Evolutionary conservation across 2,888 invertebrate genomes (phyloP).

Genomic region (Euspilapteryx auroguttella): DNA sequence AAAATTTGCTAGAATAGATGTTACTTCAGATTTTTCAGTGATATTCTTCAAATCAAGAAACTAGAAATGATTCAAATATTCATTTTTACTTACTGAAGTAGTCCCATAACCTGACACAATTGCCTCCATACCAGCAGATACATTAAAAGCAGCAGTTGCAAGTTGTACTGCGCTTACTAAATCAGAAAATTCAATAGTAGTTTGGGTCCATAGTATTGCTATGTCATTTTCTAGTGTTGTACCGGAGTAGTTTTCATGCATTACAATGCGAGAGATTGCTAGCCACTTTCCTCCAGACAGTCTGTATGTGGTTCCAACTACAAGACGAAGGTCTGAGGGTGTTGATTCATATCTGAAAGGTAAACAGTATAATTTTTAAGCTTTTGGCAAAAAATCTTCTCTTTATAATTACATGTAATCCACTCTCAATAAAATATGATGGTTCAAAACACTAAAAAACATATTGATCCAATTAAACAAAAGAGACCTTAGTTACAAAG

Average conservation of each 20-base stretch:
- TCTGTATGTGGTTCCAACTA: slow-evolving; percentile 29
- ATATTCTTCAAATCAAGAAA: too few species aligned
- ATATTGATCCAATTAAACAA: too few species aligned
- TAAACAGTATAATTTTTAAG: too few species aligned
- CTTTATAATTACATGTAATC: too few species aligned
- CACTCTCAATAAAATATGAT: too few species aligned
- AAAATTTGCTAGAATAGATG: too few species aligned
- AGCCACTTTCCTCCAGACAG: slow-evolving; percentile 27
- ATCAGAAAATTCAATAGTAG: slow-evolving; percentile 18
- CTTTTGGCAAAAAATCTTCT: too few species aligned
- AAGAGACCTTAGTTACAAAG: too few species aligned
- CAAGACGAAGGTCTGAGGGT: slow-evolving; percentile 19
- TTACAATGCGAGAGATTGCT: slow-evolving; percentile 18
- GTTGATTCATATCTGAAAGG: slow-evolving; percentile 1
- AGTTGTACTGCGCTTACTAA: slow-evolving; percentile 20
- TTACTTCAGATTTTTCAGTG: too few species aligned
- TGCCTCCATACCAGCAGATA: slow-evolving; percentile 28
- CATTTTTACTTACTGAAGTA: slow-evolving; percentile 16
- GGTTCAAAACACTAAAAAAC: neutral
- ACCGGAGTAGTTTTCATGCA: slow-evolving; percentile 25
- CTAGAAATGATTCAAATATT: too few species aligned
- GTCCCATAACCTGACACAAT: slow-evolving; percentile 43
- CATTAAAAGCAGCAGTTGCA: slow-evolving; percentile 15
- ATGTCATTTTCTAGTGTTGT: slow-evolving; percentile 33
- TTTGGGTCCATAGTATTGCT: slow-evolving; percentile 23